Base-by-base conservation (phyloP, 2,113 vertebrate species). In the Plectropomus leopardus region DNA sequence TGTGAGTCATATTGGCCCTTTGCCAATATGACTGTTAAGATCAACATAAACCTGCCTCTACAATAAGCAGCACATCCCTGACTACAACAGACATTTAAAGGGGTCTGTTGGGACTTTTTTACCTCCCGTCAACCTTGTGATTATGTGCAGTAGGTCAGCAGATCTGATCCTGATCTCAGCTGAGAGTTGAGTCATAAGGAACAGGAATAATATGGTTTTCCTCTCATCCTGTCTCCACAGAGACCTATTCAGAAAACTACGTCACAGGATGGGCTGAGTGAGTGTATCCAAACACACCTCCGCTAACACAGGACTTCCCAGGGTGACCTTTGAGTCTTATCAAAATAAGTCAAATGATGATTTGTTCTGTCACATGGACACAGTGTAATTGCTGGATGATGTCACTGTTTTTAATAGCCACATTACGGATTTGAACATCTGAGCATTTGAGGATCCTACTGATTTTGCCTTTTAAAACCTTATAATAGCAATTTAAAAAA, bases 201-300 rank as follows among this genome's bases (percentile, higher is more conserved):
- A 84, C 82, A 85, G 84, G 71, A 87, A 82, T 76, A 73, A 72
- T 68, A 50, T 69, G 63, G 48, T 53, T 71, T 79, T 85, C 70
- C 78, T 78, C 44, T 85, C 86, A 86, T 94, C 86, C 90, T 90
- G 86, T 85, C 80, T 81, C 66, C 71, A 28, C 85, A 58, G 81
- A 86, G 74, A 75, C n/a, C 64, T 68, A 57, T 85, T 79, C 32
- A 40, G 28, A 72, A 60, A 75, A 61, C n/a, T 30, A 87, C 71
- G 77, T 92, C 86, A 90, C 88, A 88, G 88, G 92, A 93, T 90
- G 91, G 86, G 87, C 72, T 54, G 87, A 85, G 84, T 57, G 69
- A 71, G 83, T 57, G 59, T 82, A 40, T 87, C 82, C 68, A 89
- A 93, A 92, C 89, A 93, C 70, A 85, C 69, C 76, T 76, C 73